These are phyloP conservation scores for Fragum sueziense DNA, from an alignment of 2,888 invertebrate species.

Conservation along the genomic window DNA sequence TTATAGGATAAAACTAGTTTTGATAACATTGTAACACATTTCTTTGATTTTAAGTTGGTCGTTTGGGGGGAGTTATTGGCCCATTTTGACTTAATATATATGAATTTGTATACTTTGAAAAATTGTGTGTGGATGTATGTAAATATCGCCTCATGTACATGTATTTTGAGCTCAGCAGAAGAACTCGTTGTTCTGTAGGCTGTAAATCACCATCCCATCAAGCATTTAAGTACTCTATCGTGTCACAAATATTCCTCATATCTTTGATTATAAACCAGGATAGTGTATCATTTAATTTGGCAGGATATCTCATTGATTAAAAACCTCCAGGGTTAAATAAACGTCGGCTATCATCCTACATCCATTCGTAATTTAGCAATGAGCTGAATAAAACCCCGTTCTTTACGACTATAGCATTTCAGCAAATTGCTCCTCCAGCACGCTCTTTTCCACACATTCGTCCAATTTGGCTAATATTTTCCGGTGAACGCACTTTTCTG, in stretches of 20 bases:
- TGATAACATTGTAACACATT: too few species aligned
- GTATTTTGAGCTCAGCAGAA: too few species aligned
- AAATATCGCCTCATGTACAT: too few species aligned
- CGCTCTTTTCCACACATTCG: slow-evolving; percentile 51
- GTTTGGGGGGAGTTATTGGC: too few species aligned
- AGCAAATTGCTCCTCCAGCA: slow-evolving; percentile 51
- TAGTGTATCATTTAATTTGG: slow-evolving; percentile 55
- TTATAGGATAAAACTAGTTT: too few species aligned
- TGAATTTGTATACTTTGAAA: too few species aligned
- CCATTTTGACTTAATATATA: too few species aligned
- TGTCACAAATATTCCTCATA: neutral
- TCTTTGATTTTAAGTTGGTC: too few species aligned
- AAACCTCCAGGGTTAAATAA: slow-evolving; percentile 61
- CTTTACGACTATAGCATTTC: slow-evolving; percentile 50
- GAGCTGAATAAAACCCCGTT: slow-evolving; percentile 57
- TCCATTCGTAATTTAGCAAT: slow-evolving; percentile 47
- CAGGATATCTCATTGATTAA: slow-evolving; percentile 56
- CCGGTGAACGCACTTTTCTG: slow-evolving; percentile 29
- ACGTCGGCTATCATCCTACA: slow-evolving; percentile 55
- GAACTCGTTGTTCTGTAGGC: too few species aligned
- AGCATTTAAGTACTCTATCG: neutral
- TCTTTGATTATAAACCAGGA: neutral
- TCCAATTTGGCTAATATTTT: slow-evolving; percentile 54
- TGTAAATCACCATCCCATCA: neutral
- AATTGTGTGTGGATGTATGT: too few species aligned